Conservation (phyloP, 2,797 vertebrate genomes). For the Bucorvus abyssinicus region DNA sequence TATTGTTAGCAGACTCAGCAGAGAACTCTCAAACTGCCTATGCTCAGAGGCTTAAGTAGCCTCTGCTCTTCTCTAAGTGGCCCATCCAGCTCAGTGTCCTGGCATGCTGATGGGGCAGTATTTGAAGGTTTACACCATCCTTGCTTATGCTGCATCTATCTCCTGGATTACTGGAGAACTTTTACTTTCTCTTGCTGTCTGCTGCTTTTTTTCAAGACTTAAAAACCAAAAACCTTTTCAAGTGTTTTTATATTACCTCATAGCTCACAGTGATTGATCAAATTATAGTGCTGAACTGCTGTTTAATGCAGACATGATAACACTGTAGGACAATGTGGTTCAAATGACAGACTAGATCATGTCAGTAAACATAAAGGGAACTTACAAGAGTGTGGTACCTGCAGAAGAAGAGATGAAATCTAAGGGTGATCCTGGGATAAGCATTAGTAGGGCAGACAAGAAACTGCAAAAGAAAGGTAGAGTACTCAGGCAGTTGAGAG, state of each 20-base stretch:
- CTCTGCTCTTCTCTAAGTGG: neutral
- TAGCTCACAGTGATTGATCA: neutral
- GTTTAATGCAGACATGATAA: neutral
- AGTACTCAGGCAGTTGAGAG: neutral
- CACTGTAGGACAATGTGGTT: neutral
- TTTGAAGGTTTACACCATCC: neutral
- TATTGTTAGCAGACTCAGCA: neutral
- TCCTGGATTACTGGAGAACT: neutral
- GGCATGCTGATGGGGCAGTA: neutral
- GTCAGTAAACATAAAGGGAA: neutral
- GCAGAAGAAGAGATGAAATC: neutral
- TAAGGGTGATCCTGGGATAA: neutral
- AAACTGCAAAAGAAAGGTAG: neutral
- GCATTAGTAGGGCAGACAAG: neutral
- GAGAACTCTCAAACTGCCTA: neutral
- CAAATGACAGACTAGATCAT: neutral
- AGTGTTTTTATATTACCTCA: neutral
- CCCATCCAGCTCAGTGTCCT: fast-evolving
- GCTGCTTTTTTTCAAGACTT: neutral
- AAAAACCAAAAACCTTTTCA: neutral
- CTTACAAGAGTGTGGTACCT: neutral
- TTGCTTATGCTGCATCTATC: neutral
- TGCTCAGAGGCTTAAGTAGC: neutral
- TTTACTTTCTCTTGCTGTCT: neutral
- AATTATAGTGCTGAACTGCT: neutral